Evolutionary conservation across 2,888 invertebrate species (phyloP).

Genomic region (Drosophila demipolita): DNA sequence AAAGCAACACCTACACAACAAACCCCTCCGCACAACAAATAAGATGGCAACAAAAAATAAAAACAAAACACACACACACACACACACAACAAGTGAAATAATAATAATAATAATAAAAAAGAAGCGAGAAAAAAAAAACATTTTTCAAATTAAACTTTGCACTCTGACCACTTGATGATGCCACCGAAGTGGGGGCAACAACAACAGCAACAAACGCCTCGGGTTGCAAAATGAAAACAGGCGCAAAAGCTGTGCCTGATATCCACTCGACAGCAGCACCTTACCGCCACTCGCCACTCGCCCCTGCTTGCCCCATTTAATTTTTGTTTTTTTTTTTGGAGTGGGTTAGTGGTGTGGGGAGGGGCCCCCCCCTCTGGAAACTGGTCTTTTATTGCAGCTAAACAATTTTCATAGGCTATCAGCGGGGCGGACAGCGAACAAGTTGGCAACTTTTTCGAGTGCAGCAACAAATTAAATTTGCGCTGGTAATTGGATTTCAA

Average conservation of each 20-base stretch:
- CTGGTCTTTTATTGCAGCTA: conserved; percentile 75
- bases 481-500: conserved; percentile 80
- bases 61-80: conserved; percentile 14
- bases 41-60: conserved; percentile 40
- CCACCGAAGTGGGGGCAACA: conserved; percentile 47
- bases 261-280: conserved; percentile 51
- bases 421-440: conserved; percentile 52
- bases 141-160: conserved; percentile 80
- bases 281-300: too few relatives aligned
- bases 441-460: conserved; percentile 80
- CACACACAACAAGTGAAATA: conserved; percentile 26
- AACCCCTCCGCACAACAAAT: conserved; percentile 32
- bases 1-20: conserved; percentile 66
- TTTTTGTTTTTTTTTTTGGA: neutral
- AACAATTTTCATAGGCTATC: conserved; percentile 80
- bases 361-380: too few relatives aligned
- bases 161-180: conserved; percentile 77
- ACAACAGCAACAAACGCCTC: conserved; percentile 35
- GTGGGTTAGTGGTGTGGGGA: neutral
- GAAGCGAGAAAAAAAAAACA: conserved; percentile 56
- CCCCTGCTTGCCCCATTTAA: conserved; percentile 5
- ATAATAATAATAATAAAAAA: conserved; percentile 40
- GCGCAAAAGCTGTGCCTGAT: conserved; percentile 57
- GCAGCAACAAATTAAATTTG: conserved; percentile 80
- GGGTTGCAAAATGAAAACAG: conserved; percentile 55